A percentile compares a stretch with the other conserved stretches of the same genome.
These are phyloP conservation scores for Andricus curvator DNA, from an alignment of 2,888 invertebrate species.

Conservation along the genomic window DNA sequence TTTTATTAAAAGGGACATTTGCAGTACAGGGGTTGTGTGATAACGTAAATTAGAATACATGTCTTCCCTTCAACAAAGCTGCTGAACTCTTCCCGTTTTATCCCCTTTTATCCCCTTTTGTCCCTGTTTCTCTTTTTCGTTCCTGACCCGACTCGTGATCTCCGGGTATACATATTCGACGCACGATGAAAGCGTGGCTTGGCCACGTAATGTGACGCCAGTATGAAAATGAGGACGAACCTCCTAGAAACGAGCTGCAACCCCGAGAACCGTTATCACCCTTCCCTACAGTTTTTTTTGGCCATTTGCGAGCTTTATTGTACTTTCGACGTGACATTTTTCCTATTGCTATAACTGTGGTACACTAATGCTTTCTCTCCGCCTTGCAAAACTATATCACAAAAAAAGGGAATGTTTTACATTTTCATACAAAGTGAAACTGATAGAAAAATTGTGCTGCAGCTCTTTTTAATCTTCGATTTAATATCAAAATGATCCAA, in stretches of 20 bases:
- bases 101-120: conserved; percentile 12
- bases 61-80: conserved; percentile 33
- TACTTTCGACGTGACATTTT: conserved; percentile 53
- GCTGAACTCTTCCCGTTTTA: conserved; percentile 30
- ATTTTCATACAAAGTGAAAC: background rate
- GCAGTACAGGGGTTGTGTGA: conserved; percentile 41
- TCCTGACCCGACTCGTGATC: conserved; percentile 26
- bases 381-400: background rate
- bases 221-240: conserved; percentile 57
- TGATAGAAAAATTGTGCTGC: background rate
- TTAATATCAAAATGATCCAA: no score
- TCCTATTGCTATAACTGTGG: conserved; percentile 33
- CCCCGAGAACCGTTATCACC: conserved; percentile 57
- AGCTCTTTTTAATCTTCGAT: background rate
- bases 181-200: conserved; percentile 41
- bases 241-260: conserved; percentile 46
- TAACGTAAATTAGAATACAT: conserved; percentile 56
- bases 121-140: conserved; percentile 24
- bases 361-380: conserved; percentile 29
- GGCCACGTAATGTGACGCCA: conserved; percentile 60
- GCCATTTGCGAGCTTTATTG: conserved; percentile 62
- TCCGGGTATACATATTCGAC: conserved; percentile 32
- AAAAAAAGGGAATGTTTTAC: background rate
- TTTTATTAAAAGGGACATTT: background rate
- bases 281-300: conserved; percentile 56